Base-by-base conservation (phyloP, 2,888 invertebrate species). In the Euclidia mi region DNA sequence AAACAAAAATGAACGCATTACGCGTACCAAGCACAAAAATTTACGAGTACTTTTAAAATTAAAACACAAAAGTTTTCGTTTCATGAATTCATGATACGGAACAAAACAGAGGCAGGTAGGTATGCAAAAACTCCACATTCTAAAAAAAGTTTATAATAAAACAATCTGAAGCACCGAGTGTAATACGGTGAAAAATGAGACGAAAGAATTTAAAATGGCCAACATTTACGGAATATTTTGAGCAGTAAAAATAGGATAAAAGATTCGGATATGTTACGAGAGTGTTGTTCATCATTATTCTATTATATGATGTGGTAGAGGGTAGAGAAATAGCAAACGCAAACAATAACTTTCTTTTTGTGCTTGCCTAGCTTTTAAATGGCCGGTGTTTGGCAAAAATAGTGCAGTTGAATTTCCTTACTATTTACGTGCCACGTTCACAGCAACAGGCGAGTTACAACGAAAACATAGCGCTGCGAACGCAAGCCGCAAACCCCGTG, bases 81-180 rank as follows among this genome's bases (percentile, higher is more conserved):
- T 82, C 78, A 82, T 76, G 78, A 85, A 90, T 88, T 89, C 86
- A 88, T 84, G 82, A 88, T 85, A 84, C 79, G 81, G 82, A 87
- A 85, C 84, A 86, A 84, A 85, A 85, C 81, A 79, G 78, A 79
- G 81, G 79, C 76, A n/a, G n/a, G n/a, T n/a, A 83, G 82, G 80
- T 78, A 84, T 84, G 82, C 79, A 84, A 88, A 88, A 85, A 83
- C 75, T 85, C 78, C 81, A 84, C 87, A 83, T 85, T 82, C 81
- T 82, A n/a, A 78, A 84, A 88, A 89, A 85, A 79, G 78, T 79
- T 87, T 85, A 81, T 82, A 84, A 86, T 85, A 87, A 89, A 90
- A 91, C 89, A 89, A 90, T 90, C 80, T 85, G 78, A 78, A 84
- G 78, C 81, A 73, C 78, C 60, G 82, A 77, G 78, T 82, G 85